Percentiles rank a stretch among this genome's conserved stretches.
These are phyloP conservation scores for Patagioenas fasciata DNA, from an alignment of 2,113 vertebrate genomes.

Conservation along the genomic window DNA sequence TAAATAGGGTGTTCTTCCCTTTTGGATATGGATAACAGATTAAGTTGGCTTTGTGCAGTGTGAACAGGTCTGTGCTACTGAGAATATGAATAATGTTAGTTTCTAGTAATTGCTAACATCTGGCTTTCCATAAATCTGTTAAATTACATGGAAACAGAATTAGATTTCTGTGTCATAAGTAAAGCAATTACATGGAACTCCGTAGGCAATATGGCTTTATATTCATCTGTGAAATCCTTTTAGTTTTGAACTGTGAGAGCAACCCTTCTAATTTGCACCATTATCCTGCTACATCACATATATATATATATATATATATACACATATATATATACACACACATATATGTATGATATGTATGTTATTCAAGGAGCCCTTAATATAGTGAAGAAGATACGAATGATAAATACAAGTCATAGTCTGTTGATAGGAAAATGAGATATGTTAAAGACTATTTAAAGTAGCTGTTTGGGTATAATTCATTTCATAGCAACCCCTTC, in stretches of 20 bases:
- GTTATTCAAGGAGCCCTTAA: neutral
- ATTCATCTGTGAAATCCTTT: slow-evolving; percentile 69
- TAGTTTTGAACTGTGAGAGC: slow-evolving; percentile 25
- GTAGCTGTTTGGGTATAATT: neutral
- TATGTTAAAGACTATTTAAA: neutral
- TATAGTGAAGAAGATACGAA: neutral
- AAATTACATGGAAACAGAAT: slow-evolving; percentile 77
- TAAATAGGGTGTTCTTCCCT: slow-evolving; percentile 61
- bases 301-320: too few species aligned
- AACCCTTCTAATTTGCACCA: neutral
- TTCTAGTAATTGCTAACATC: slow-evolving; percentile 82
- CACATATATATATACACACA: too few species aligned
- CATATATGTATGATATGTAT: too few species aligned
- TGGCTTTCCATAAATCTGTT: slow-evolving; percentile 83
- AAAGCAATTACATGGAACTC: slow-evolving; percentile 76
- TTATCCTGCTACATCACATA: neutral
- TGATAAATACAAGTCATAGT: neutral
- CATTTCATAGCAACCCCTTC: neutral
- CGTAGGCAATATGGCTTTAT: slow-evolving; percentile 62
- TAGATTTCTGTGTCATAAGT: slow-evolving; percentile 75
- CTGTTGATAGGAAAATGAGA: neutral
- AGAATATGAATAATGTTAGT: slow-evolving; percentile 78
- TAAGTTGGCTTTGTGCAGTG: slow-evolving; percentile 72
- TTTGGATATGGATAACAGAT: slow-evolving; percentile 67
- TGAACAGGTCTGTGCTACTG: slow-evolving; percentile 73